phyloP scores from a whole-genome alignment of 2,797 vertebrate species.

The Hipposideros larvatus region DNA sequence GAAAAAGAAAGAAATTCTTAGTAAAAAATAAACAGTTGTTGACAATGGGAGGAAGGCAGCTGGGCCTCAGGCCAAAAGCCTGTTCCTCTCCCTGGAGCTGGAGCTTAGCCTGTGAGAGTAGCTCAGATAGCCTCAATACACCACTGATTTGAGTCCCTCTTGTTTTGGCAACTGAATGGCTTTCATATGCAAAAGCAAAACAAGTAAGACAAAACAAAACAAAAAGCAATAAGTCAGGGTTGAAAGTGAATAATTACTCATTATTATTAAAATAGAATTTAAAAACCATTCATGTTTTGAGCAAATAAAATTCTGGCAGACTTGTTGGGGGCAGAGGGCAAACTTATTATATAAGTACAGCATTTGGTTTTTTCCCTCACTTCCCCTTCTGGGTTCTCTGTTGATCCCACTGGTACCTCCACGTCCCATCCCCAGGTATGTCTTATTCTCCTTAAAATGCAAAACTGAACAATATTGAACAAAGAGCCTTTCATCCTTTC shows the following conservation, averaged over 20 bases:
- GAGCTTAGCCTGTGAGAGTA: not conserved
- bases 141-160: not conserved
- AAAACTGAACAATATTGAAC: not conserved
- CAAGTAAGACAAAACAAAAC: not conserved
- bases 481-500: not conserved
- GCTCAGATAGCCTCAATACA: not conserved
- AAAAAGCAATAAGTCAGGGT: not conserved
- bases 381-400: not conserved
- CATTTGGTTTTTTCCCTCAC: not conserved
- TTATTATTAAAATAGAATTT: conserved; percentile 6
- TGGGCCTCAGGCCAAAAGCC: conserved; percentile 38
- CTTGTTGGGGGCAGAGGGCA: not conserved
- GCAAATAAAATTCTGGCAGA: not conserved
- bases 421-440: not conserved
- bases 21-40: conserved; percentile 24
- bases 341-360: not conserved
- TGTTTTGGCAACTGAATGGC: not conserved
- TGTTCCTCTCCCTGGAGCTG: not conserved
- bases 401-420: not conserved
- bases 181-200: conserved; percentile 23
- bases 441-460: not conserved
- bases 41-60: not conserved
- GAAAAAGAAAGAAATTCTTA: not conserved
- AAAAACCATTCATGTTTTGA: not conserved
- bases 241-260: not conserved